Evolutionary conservation across 2,888 invertebrate genomes (phyloP).

Genomic region (Salpingus planirostris): DNA sequence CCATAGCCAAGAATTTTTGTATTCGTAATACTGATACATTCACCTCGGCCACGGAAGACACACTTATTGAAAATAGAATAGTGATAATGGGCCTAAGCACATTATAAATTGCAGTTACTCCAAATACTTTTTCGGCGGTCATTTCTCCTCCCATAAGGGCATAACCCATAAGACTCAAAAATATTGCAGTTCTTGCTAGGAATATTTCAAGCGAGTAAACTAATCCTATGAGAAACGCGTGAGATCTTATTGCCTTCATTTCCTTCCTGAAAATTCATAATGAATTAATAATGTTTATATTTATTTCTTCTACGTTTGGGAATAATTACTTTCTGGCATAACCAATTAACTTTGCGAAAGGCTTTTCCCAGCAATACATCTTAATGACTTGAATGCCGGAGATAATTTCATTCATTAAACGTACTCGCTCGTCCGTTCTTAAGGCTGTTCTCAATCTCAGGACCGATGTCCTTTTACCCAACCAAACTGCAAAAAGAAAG

Average conservation of each 20-base stretch:
- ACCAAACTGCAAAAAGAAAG: constrained; percentile 27
- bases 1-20: constrained; percentile 48
- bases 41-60: constrained; percentile 74
- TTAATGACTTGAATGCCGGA: constrained; percentile 82
- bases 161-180: constrained; percentile 72
- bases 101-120: constrained; percentile 84
- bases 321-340: constrained; percentile 64
- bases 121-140: constrained; percentile 77
- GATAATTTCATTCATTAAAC: constrained; percentile 63
- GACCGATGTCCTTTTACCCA: constrained; percentile 36
- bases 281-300: no score
- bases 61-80: constrained; percentile 80
- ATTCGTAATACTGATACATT: constrained; percentile 65
- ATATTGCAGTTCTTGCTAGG: constrained; percentile 78
- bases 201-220: constrained; percentile 80
- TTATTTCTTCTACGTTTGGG: no score
- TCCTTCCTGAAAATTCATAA: constrained; percentile 57
- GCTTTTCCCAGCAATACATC: constrained; percentile 95
- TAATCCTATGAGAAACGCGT: constrained; percentile 69
- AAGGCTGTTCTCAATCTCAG: constrained; percentile 47
- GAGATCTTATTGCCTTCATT: constrained; percentile 61
- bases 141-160: constrained; percentile 62
- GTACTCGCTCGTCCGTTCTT: constrained; percentile 56
- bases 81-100: constrained; percentile 81
- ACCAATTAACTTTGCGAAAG: constrained; percentile 76